Evolutionary conservation across 2,888 invertebrate species (phyloP).

Genomic region (Eupithecia dodoneata): DNA sequence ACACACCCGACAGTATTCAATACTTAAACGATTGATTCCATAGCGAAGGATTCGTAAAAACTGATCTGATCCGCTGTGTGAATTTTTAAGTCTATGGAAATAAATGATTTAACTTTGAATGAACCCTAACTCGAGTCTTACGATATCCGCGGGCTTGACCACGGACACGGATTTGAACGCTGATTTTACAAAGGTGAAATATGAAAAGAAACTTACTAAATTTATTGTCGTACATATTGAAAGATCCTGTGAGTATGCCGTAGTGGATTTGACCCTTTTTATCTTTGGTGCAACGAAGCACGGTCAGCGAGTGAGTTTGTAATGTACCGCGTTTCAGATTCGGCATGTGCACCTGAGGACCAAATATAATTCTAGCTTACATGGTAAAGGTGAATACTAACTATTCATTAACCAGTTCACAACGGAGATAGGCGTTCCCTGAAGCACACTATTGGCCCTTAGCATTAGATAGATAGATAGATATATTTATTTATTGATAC

Average conservation of each 20-base stretch:
- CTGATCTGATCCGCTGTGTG: too few relatives aligned
- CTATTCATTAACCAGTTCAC: neutral
- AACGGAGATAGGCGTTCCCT: neutral
- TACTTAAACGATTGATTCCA: too few relatives aligned
- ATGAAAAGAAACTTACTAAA: conserved; percentile 59
- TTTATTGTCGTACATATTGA: conserved; percentile 75
- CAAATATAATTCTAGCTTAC: neutral
- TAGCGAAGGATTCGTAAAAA: too few relatives aligned
- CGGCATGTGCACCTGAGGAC: conserved; percentile 66
- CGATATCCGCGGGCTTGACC: too few relatives aligned
- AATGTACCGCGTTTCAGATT: conserved; percentile 67
- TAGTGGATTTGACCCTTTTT: conserved; percentile 67
- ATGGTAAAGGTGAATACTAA: too few relatives aligned
- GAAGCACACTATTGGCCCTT: too few relatives aligned
- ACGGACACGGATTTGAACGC: neutral
- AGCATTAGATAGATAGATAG: too few relatives aligned
- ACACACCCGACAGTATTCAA: too few relatives aligned
- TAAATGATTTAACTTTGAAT: too few relatives aligned
- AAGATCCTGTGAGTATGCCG: conserved; percentile 73
- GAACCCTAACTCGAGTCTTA: too few relatives aligned
- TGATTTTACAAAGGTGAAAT: neutral
- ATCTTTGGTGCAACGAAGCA: conserved; percentile 72
- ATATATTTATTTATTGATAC: too few relatives aligned
- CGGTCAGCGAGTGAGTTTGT: conserved; percentile 74
- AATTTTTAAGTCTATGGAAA: too few relatives aligned